Conservation (phyloP, 2,797 vertebrate species). For the Lepilemur septentrionalis region DNA sequence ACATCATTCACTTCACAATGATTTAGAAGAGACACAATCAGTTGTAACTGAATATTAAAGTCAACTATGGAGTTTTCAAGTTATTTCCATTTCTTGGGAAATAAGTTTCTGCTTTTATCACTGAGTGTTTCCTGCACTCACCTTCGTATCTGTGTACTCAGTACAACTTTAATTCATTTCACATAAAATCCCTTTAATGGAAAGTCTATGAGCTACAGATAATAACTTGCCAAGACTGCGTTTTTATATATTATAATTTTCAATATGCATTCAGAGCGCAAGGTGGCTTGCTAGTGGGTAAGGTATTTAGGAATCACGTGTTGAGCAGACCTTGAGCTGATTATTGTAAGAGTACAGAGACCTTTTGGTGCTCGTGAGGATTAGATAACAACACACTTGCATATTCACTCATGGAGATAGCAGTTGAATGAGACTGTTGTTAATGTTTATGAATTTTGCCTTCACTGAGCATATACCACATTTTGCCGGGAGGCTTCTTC, state of each 20-base stretch:
- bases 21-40: constrained; percentile 46
- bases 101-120: constrained; percentile 8
- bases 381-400: not conserved
- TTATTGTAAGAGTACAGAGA: not conserved
- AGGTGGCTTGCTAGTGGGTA: not conserved
- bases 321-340: not conserved
- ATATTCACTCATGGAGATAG: not conserved
- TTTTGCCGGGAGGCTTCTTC: not conserved
- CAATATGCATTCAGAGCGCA: not conserved
- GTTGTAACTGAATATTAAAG: constrained; percentile 43
- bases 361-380: not conserved
- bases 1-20: constrained; percentile 8
- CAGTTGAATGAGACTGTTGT: not conserved
- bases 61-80: constrained; percentile 23
- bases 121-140: not conserved
- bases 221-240: not conserved
- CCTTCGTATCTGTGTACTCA: not conserved
- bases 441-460: not conserved
- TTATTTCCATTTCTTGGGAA: not conserved
- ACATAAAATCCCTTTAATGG: constrained; percentile 2
- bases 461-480: not conserved
- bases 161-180: constrained; percentile 2
- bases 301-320: not conserved
- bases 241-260: not conserved
- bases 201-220: not conserved